phyloP scores from a whole-genome alignment of 1,140 invertebrate species.

The Aporrectodea caliginosa region DNA sequence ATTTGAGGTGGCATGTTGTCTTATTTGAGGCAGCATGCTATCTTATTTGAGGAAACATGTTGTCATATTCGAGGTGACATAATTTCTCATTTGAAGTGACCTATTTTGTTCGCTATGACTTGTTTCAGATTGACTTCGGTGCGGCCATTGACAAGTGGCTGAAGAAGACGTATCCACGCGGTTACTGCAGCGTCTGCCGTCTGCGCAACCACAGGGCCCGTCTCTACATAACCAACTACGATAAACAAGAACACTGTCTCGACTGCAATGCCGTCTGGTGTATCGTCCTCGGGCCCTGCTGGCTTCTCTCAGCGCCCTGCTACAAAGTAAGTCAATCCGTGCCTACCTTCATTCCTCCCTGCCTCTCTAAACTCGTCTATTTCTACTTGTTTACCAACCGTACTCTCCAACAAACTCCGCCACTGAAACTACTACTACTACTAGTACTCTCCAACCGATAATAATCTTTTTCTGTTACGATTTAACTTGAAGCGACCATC shows the following conservation, averaged over 20 bases:
- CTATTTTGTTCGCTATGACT: too few species aligned
- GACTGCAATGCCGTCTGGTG: constrained; percentile 34
- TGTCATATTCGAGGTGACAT: background rate
- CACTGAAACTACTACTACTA: too few species aligned
- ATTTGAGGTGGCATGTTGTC: too few species aligned
- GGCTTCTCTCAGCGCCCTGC: constrained; percentile 33
- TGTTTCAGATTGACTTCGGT: constrained; percentile 33
- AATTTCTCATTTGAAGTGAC: too few species aligned
- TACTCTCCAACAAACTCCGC: too few species aligned
- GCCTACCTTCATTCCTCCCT: too few species aligned
- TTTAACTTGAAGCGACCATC: too few species aligned
- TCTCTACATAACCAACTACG: constrained; percentile 33
- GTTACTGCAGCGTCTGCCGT: constrained; percentile 26
- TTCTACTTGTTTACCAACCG: too few species aligned
- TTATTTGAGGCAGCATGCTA: background rate
- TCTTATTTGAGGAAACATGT: background rate
- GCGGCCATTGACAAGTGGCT: constrained; percentile 29
- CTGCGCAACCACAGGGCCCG: constrained; percentile 30
- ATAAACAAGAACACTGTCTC: constrained; percentile 31
- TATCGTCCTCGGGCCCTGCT: constrained; percentile 28
- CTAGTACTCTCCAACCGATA: too few species aligned
- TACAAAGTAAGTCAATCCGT: constrained; percentile 32
- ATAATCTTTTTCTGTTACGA: too few species aligned
- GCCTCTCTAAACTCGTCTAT: too few species aligned
- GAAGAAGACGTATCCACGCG: constrained; percentile 24